Evolutionary conservation across 2,888 invertebrate genomes (phyloP), one percentile per base, ranked within the genome.

Genomic region (Proisotoma minuta): DNA sequence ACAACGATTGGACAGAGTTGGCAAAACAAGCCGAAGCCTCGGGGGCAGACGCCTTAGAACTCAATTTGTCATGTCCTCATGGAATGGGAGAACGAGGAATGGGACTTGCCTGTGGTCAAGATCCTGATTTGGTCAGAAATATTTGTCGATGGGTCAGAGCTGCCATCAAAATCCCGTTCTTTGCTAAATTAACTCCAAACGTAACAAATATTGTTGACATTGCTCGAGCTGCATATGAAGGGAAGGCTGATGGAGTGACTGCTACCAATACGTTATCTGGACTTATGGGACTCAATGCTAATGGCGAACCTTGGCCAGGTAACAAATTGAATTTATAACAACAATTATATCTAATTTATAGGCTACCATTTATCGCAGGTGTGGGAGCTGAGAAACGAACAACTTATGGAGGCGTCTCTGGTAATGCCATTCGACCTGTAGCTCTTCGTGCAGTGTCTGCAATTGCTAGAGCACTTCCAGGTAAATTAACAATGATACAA

Each of bases 21-120:
- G 85, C 96, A 0, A 80, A 80, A 71, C 85, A 82, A 78, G 88
- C 94, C 0, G 88, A 88, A 77, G 81, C 81, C 0, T 83, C 93
- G 0, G 97, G 97, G 0, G 87, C 98, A 0, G 97, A 99, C 79
- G 97, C 94, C 0, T 79, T 99, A 15, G 99, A 99, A 76, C 80
- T 98, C 56, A 99, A 99, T 81, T 79, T 99, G 56, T 97, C 96
- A 0, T 98, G 99, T 78, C 98, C 98, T 0, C 98, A 99, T 78
- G 98, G 98, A 4, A 98, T 99, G 96, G 96, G 95, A 1, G 97
- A 97, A 77, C 86, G 89, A 12, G 97, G 97, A 43, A 98, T 99
- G 98, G 99, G 98, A 0, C 81, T 99, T 28, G 98, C 98, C 50
- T 98, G 98, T 78, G 98, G 98, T 61, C 96, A 97, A 83, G 87